These are phyloP conservation scores for Dorcus parallelipipedus DNA, from an alignment of 2,888 invertebrate species.

Conservation along the genomic window DNA sequence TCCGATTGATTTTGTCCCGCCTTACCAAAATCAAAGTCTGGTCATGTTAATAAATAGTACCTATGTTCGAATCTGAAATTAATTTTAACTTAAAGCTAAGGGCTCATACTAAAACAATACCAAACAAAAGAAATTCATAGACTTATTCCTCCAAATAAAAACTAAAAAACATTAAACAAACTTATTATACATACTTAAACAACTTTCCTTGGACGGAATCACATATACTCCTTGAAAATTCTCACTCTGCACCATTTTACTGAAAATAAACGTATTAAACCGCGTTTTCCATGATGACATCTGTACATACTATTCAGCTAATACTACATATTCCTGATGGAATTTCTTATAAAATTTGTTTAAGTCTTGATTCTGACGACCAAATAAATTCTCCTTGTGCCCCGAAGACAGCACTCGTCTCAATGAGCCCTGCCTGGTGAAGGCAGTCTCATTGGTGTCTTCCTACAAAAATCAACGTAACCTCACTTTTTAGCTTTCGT, in stretches of 20 bases:
- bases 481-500: slow-evolving; percentile 9
- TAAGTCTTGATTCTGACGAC: slow-evolving; percentile 54
- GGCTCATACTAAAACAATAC: no score
- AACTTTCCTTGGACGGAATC: slow-evolving; percentile 83
- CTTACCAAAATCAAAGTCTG: no score
- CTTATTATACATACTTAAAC: slow-evolving; percentile 71
- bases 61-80: no score
- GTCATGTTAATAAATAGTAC: no score
- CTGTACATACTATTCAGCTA: slow-evolving; percentile 85
- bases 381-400: slow-evolving; percentile 58
- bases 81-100: no score
- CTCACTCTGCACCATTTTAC: slow-evolving; percentile 81
- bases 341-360: slow-evolving; percentile 70
- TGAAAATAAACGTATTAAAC: slow-evolving; percentile 48
- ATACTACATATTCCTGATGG: slow-evolving; percentile 84
- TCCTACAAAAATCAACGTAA: slow-evolving; percentile 18
- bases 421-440: slow-evolving; percentile 56
- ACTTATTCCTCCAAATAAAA: neutral
- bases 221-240: slow-evolving; percentile 87
- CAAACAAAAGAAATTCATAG: neutral
- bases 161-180: slow-evolving; percentile 52
- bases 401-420: slow-evolving; percentile 56
- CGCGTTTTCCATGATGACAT: neutral
- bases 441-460: slow-evolving; percentile 34
- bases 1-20: no score